Conservation (phyloP, 2,797 vertebrate species). For the Sarcophilus harrisii region DNA sequence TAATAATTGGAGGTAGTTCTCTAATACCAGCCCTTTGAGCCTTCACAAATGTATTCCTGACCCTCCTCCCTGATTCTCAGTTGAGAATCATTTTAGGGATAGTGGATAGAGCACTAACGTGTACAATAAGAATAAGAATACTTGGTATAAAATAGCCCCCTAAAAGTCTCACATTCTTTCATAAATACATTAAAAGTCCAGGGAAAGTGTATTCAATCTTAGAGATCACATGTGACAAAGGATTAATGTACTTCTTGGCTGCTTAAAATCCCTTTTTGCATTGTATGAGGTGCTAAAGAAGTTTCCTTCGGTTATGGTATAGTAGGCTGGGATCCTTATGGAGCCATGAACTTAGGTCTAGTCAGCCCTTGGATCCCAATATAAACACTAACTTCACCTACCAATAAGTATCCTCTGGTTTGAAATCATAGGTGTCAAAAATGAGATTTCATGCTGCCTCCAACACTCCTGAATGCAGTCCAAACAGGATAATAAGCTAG, state of each 20-base stretch:
- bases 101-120: too few species aligned
- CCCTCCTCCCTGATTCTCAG: too few species aligned
- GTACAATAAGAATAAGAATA: too few species aligned
- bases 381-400: not conserved
- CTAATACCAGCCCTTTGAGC: not conserved
- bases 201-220: not conserved
- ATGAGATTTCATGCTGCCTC: not conserved
- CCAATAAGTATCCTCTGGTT: not conserved
- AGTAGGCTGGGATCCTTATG: not conserved
- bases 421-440: not conserved
- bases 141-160: too few species aligned
- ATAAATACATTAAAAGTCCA: too few species aligned
- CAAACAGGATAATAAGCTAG: not conserved
- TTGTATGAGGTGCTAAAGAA: not conserved
- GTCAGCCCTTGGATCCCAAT: not conserved
- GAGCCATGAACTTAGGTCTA: not conserved
- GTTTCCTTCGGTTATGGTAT: not conserved
- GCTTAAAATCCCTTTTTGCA: not conserved
- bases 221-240: not conserved
- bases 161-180: too few species aligned
- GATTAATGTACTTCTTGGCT: not conserved
- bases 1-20: not conserved
- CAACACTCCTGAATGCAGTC: not conserved
- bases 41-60: too few species aligned
- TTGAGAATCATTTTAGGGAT: too few species aligned